Base-by-base conservation (phyloP, 2,888 invertebrate genomes). In the Chirona hameri region DNA sequence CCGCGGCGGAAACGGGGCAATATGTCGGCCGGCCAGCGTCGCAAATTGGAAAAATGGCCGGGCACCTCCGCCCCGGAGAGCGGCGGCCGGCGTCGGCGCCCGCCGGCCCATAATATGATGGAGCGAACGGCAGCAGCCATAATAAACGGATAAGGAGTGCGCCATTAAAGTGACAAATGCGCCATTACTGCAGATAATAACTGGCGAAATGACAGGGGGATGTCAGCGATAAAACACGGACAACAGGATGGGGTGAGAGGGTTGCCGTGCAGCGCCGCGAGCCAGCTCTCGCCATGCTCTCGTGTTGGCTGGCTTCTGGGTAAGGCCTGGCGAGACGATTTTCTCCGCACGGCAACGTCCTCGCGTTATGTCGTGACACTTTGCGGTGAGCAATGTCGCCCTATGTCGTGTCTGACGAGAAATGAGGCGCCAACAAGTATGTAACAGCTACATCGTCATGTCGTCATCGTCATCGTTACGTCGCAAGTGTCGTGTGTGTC, bases 131-230 rank as follows among this genome's bases (percentile, higher is more conserved):
- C 65, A 27, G 27, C 65, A 12, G 65, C 65, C 27, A 65, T 65
- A 65, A 65, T 65, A 65, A 65, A 65, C 65, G 65, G 65, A 65
- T 65, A 65, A 65, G 65, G 65, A 65, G 65, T 10, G 65, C 65
- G 27, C 65, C 65, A 65, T 65, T 65, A 65, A 65, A 65, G 65
- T 65, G 65, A 65, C 65, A 65, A 65, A 65, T 65, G 65, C 65
- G 65, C 65, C 65, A 65, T 65, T 65, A 65, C 65, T n/a, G 65
- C 65, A 65, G 65, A 65, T 65, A 65, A 65, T 65, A 65, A 65
- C 65, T 65, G 65, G 65, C 65, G 27, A 27, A 65, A 65, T 65
- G 65, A 65, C 65, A 65, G 65, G 65, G 65, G 65, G 65, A 65
- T 65, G 65, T 65, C 65, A 24, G 65, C 65, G 65, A 65, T 65